Evolutionary conservation across 2,113 vertebrate species (phyloP).

Genomic region (Choloepus hoffmanni): DNA sequence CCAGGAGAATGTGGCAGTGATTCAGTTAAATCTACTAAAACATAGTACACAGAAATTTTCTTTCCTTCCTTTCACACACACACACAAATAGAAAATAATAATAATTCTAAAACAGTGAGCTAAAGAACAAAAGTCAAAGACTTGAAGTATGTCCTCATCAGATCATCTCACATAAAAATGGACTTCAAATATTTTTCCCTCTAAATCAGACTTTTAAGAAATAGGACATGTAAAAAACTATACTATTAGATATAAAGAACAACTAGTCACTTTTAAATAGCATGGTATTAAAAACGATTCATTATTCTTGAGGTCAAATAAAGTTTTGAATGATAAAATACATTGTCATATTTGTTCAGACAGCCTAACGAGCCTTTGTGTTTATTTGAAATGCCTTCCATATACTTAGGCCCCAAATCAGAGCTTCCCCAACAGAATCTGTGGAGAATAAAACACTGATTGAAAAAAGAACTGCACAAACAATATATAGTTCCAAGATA

Average conservation of each 20-base stretch:
- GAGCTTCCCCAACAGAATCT: slow-evolving; percentile 60
- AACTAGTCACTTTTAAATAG: slow-evolving; percentile 30
- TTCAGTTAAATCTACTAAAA: slow-evolving; percentile 41
- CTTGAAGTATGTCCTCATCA: neutral
- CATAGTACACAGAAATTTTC: neutral
- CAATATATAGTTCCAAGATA: slow-evolving; percentile 59
- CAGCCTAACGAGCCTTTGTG: neutral
- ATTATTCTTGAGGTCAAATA: slow-evolving; percentile 18
- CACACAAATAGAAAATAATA: neutral
- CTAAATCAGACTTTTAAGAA: slow-evolving; percentile 57
- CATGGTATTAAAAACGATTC: slow-evolving; percentile 34
- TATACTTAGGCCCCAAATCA: slow-evolving; percentile 45
- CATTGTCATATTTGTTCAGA: neutral
- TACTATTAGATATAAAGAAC: slow-evolving; percentile 32
- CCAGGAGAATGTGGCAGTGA: neutral
- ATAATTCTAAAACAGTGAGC: neutral
- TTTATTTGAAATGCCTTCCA: slow-evolving; percentile 65
- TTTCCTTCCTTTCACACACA: neutral
- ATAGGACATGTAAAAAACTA: slow-evolving; percentile 7
- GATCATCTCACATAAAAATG: slow-evolving; percentile 31
- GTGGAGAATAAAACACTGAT: slow-evolving; percentile 25
- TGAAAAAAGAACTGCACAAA: slow-evolving; percentile 70
- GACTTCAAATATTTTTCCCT: slow-evolving; percentile 33
- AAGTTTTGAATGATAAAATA: slow-evolving; percentile 10
- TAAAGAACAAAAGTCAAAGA: neutral